Evolutionary conservation across 2,113 vertebrate species (phyloP).

Genomic region (Cygnus buccinator): DNA sequence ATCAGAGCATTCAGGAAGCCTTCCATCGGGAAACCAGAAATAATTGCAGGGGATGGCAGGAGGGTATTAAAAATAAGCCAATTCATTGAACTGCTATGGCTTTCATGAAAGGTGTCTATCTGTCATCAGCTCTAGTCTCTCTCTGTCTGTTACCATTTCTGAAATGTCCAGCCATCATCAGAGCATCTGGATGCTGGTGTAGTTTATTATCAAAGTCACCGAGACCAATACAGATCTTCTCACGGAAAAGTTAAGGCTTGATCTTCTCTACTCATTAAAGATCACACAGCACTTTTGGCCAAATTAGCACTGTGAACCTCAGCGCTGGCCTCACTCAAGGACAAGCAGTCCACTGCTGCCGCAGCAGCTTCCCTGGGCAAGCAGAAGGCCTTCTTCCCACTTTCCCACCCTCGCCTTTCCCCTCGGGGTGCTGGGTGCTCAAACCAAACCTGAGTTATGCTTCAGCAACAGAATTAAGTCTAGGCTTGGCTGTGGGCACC

Average conservation of each 20-base stretch:
- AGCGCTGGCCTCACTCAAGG: not conserved
- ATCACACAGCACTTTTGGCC: not conserved
- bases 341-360: not conserved
- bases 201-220: not conserved
- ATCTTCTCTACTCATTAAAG: not conserved
- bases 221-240: not conserved
- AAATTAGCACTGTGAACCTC: not conserved
- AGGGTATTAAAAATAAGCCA: conserved; percentile 2
- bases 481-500: not conserved
- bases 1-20: not conserved
- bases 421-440: not conserved
- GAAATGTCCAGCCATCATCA: not conserved
- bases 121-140: not conserved
- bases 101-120: not conserved
- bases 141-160: not conserved
- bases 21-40: conserved; percentile 23
- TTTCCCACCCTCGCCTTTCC: not conserved
- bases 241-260: not conserved
- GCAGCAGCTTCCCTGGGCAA: not conserved
- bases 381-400: not conserved
- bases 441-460: not conserved
- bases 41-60: not conserved
- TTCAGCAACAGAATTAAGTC: not conserved
- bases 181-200: not conserved
- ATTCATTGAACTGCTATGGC: not conserved